Percentiles rank a stretch among this genome's conserved stretches.
Evolutionary conservation across 2,113 vertebrate species (phyloP).

Genomic region (Beaufortia kweichowensis): DNA sequence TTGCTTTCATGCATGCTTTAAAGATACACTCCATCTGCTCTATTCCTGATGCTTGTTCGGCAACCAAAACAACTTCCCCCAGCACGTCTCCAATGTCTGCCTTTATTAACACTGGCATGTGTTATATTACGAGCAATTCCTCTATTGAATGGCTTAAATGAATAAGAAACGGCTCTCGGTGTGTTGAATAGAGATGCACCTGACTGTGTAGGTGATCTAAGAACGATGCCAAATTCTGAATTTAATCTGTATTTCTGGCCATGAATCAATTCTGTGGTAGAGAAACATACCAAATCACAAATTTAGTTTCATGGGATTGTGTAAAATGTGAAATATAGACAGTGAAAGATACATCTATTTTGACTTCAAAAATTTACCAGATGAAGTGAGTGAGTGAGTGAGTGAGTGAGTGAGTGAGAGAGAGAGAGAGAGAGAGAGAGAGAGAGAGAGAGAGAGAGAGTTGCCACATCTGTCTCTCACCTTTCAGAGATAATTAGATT

Average conservation of each 20-base stretch:
- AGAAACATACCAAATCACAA: not conserved
- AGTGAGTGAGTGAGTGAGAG: too few species aligned
- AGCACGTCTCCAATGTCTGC: slow-evolving; percentile 22
- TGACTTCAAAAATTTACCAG: not conserved
- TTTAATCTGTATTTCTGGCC: slow-evolving; percentile 5
- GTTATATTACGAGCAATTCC: slow-evolving; percentile 37
- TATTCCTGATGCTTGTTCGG: slow-evolving; percentile 1
- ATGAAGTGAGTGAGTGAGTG: not conserved
- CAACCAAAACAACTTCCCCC: slow-evolving; percentile 35
- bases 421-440: too few species aligned
- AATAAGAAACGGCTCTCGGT: slow-evolving; percentile 44
- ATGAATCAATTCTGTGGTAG: not conserved
- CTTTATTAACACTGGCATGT: slow-evolving; percentile 50
- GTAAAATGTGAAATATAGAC: not conserved
- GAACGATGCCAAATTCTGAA: not conserved
- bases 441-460: not conserved
- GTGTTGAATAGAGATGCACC: slow-evolving; percentile 22
- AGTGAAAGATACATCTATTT: not conserved
- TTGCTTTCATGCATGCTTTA: slow-evolving; percentile 45
- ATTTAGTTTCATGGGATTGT: not conserved
- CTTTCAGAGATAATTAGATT: slow-evolving; percentile 30
- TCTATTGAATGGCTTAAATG: slow-evolving; percentile 34
- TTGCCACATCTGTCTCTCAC: slow-evolving; percentile 15
- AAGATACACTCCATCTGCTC: slow-evolving; percentile 22
- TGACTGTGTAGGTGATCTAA: slow-evolving; percentile 19